Base-by-base conservation (phyloP, 2,888 invertebrate species). In the Andrena bicolor region DNA sequence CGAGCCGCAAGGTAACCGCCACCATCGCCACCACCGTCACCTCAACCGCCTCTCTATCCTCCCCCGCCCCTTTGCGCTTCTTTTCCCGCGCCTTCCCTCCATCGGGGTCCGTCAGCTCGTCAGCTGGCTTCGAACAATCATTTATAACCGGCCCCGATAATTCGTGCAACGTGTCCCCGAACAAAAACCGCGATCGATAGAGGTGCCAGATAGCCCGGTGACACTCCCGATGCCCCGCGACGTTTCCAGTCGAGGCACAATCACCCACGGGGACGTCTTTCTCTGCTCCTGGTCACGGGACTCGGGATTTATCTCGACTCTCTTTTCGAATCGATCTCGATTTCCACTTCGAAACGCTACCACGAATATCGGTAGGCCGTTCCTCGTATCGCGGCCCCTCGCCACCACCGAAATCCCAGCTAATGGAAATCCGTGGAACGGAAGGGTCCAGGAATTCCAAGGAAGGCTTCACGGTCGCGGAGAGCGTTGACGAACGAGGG, bases 111-210 rank as follows among this genome's bases (percentile, higher is more conserved):
- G 75, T 63, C 65, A n/a, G 61, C 20, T 75, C 75, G 79, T 75
- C 77, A 65, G 65, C 32, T 58, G 49, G 64, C 65, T 86, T 85
- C 84, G 83, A 88, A 85, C 86, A 81, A 90, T 91, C 90, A 91
- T 91, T 91, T 90, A 89, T 91, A 89, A 91, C 85, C 83, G 80
- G 53, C 74, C 72, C 74, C 66, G 86, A 88, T 90, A 90, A 87
- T 90, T 89, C 86, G 90, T 88, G 86, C 84, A 85, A 79, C 87
- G 83, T 74, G 77, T 84, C 86, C 32, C 68, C 56, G 87, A 75
- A 89, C 84, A 89, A 90, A 84, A 89, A 87, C 79, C 75, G 82
- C 84, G 87, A 80, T 83, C 88, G 88, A 88, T 88, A 80, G 64
- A 81, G 81, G 75, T 76, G 82, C 49, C 78, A 82, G 90, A 89